Conservation (phyloP, 2,797 vertebrate species). For the Sarcophilus harrisii region DNA sequence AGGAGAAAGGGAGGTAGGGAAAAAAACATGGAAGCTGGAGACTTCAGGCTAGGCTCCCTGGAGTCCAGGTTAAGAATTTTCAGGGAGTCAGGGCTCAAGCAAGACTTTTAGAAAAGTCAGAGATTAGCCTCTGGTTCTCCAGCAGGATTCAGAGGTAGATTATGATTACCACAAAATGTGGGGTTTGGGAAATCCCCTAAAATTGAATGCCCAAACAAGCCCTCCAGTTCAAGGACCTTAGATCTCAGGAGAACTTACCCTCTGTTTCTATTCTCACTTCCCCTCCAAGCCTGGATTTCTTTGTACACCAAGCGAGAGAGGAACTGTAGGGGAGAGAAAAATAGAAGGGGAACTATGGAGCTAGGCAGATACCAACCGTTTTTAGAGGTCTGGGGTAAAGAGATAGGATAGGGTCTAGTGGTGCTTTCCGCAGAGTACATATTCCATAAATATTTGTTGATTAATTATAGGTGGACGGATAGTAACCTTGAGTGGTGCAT, state of each 20-base stretch:
- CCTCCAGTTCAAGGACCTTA: neutral
- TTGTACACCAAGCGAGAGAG: constrained; percentile 94
- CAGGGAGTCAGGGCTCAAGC: neutral
- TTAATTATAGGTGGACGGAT: neutral
- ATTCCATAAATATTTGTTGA: neutral
- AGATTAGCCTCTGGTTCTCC: neutral
- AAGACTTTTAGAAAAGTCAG: neutral
- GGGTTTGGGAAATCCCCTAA: neutral
- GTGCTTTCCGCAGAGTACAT: neutral
- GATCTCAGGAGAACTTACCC: constrained; percentile 84
- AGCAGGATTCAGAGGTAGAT: neutral
- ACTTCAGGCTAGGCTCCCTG: neutral
- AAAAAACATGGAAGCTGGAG: neutral
- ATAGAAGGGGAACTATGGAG: neutral
- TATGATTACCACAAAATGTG: neutral
- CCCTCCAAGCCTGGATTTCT: constrained; percentile 90
- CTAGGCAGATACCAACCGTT: neutral
- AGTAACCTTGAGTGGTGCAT: too few relatives aligned
- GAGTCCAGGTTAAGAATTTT: neutral
- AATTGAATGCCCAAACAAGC: neutral
- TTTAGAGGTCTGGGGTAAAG: neutral
- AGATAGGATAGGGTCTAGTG: neutral
- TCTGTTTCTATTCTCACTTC: constrained; percentile 80
- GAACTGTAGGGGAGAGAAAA: constrained; percentile 85
- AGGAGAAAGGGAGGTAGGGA: too few relatives aligned